Base-by-base conservation (phyloP, 1,140 invertebrate species). In the Platyscapa corneri region DNA sequence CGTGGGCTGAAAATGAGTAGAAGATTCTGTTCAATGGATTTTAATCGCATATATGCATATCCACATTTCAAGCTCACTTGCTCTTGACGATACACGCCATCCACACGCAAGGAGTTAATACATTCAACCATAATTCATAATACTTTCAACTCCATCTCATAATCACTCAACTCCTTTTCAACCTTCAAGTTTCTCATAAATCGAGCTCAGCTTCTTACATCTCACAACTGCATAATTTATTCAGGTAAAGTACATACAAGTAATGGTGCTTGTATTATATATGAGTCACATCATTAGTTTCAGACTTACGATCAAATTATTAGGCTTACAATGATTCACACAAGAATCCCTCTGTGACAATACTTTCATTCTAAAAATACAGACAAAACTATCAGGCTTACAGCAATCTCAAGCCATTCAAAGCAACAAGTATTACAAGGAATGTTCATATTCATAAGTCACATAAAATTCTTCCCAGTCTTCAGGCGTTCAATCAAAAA, bases 21-120 rank as follows among this genome's bases (percentile, higher is more conserved):
- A 86, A 86, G 83, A 83, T 65, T 64, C 75, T 86, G 80, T 86
- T 86, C 81, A 86, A 86, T 86, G 76, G 81, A 86, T 70, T 75
- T 82, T 79, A 32, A 79, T 74, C 53, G 56, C 79, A 86, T 80
- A 23, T 86, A 83, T 83, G 75, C 81, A 83, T 83, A 83, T 86
- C 81, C 85, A 86, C 85, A 83, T 79, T 86, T 86, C 81, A 86
- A 86, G 85, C 85, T 86, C 85, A 86, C 81, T 86, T 86, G 85
- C 85, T 86, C 85, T 42, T 83, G 81, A 86, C 81, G 81, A 83
- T 79, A 76, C 85, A 74, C 76, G 85, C 85, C 85, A 86, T 72
- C 85, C 85, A 86, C 85, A 86, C 85, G 74, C 85, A 83, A 86
- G 85, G 85, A 86, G 85, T 86, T 86, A 86, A 86, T 67, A 70